Base-by-base conservation (phyloP, 2,113 vertebrate genomes). In the Craseonycteris thonglongyai region DNA sequence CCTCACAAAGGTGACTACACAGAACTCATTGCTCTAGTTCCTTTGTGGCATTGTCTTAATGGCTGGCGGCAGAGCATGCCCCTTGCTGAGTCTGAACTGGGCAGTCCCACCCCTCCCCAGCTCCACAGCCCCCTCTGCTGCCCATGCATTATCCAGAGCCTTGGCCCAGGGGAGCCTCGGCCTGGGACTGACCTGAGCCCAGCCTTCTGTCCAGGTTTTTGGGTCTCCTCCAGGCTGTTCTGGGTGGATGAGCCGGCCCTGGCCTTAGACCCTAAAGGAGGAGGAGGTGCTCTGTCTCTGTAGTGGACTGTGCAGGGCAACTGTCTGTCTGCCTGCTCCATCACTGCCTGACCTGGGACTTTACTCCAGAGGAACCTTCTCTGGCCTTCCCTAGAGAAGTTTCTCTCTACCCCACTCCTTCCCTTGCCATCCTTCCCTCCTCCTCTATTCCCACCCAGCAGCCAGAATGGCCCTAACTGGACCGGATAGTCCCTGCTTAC, bases 91-190 rank as follows among this genome's bases (percentile, higher is more conserved):
- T 88, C 66, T 78, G 38, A 69, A 71, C 79, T 26, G 11, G 28
- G 72, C 45, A 13, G 18, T 51, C 58, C 71, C 10, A 61, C 35
- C n/a, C 51, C 35, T 90, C 38, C 33, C 68, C 66, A 59, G 89
- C 81, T 85, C 86, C 65, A 79, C 6, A 91, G 96, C 83, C 71
- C 74, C 87, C 90, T 81, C 94, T 96, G 90, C 93, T 95, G 71
- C 26, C 74, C 33, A 15, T 59, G 35, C 0, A 2, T 59, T 42
- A 3, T 30, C 51, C 33, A 86, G 78, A 90, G 38, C 14, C 22
- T 42, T 47, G 58, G 30, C n/a, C 45, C 49, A 6, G 4, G 54
- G 33, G 35, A 54, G 51, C 51, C 78, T 80, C 0, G 0, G 16
- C 90, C 66, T 40, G 51, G 78, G 63, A 38, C 88, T 66, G 65